These are phyloP conservation scores for Tolypeutes matacus DNA, from an alignment of 2,797 vertebrate genomes.

Conservation along the genomic window DNA sequence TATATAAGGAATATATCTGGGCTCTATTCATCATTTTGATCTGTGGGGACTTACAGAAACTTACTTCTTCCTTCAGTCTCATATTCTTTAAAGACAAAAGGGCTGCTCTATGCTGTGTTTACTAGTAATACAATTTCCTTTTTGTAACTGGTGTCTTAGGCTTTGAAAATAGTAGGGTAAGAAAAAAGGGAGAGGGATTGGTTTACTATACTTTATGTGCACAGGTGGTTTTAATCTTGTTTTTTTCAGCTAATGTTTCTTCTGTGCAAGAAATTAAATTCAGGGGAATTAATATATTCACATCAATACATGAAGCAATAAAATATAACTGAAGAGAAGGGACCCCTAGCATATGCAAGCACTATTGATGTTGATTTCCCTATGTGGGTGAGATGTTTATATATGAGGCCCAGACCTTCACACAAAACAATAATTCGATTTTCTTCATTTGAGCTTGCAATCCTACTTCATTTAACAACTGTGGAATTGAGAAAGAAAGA, in stretches of 20 bases:
- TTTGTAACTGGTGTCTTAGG: neutral
- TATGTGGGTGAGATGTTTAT: neutral
- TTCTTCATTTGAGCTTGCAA: slow-evolving; percentile 66
- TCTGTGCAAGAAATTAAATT: slow-evolving; percentile 66
- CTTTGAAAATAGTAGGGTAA: neutral
- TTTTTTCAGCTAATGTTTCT: slow-evolving; percentile 57
- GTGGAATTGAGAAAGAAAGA: slow-evolving; percentile 57
- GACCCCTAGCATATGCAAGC: neutral
- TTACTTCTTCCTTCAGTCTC: neutral
- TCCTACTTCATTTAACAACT: slow-evolving; percentile 70
- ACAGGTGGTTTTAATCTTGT: slow-evolving; percentile 34
- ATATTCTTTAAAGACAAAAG: slow-evolving; percentile 13
- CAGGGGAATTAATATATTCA: slow-evolving; percentile 62
- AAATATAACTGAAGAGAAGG: slow-evolving; percentile 51
- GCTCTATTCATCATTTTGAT: neutral
- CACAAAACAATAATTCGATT: slow-evolving; percentile 74
- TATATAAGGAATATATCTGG: neutral
- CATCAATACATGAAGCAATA: slow-evolving; percentile 54
- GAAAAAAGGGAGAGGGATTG: neutral
- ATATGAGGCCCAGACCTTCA: slow-evolving; percentile 46
- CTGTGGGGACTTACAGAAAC: neutral
- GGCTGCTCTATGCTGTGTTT: neutral
- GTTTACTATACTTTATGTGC: slow-evolving; percentile 2
- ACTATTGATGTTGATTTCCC: slow-evolving; percentile 59
- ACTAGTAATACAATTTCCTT: slow-evolving; percentile 27